These are phyloP conservation scores for Halcyon chelicuti DNA, from an alignment of 2,797 vertebrate species.

Conservation along the genomic window DNA sequence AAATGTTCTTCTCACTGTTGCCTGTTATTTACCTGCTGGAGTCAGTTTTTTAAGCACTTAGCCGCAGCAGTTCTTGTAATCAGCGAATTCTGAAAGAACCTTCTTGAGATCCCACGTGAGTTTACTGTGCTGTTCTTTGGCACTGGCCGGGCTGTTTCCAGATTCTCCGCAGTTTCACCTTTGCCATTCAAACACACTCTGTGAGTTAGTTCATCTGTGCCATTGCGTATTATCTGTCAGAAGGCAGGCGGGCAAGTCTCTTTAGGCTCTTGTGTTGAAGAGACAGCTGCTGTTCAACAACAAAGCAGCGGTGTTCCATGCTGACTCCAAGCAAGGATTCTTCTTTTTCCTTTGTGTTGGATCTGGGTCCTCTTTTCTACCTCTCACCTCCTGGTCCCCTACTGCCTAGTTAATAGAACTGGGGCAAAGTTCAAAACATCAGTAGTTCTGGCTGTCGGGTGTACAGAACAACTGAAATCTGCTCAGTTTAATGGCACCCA, in stretches of 20 bases:
- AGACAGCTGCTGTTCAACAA: not conserved
- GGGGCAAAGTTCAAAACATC: not conserved
- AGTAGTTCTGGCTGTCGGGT: not conserved
- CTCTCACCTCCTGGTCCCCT: not conserved
- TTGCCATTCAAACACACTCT: fast-evolving
- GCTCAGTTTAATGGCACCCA: not conserved
- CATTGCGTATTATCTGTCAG: not conserved
- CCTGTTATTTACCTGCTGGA: not conserved
- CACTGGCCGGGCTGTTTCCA: not conserved
- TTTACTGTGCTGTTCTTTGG: not conserved
- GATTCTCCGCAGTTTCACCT: not conserved
- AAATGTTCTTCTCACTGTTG: not conserved
- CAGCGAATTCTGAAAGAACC: not conserved
- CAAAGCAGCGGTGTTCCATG: not conserved
- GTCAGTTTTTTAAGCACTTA: not conserved
- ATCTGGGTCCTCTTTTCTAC: not conserved
- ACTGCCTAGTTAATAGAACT: not conserved
- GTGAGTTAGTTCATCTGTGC: not conserved
- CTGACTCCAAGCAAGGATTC: not conserved
- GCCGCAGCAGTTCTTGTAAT: not conserved
- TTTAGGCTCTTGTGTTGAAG: not conserved
- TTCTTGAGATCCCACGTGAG: not conserved
- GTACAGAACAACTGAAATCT: not conserved
- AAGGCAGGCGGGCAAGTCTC: not conserved
- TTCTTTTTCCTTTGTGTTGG: not conserved